Conservation (phyloP, 1,140 invertebrate species). For the Drosophila setifemur region DNA sequence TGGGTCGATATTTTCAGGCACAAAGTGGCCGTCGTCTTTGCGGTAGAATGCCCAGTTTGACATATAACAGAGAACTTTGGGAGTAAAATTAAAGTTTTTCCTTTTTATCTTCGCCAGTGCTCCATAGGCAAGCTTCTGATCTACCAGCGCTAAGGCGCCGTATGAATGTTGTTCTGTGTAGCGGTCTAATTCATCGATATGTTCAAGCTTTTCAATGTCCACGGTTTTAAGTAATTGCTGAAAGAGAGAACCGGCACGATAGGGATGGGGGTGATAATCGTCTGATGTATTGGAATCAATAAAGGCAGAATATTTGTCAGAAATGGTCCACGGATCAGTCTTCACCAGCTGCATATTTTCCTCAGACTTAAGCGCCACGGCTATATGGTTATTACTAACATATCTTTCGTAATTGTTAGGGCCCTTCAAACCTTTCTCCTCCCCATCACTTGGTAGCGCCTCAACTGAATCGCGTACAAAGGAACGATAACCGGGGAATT, state of each 20-base stretch:
- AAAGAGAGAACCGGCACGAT: conserved; percentile 68
- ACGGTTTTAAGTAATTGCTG: conserved; percentile 64
- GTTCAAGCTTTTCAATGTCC: conserved; percentile 56
- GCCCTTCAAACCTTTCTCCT: conserved; percentile 16
- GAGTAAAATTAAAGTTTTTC: conserved; percentile 59
- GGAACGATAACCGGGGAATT: conserved; percentile 42
- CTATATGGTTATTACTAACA: conserved; percentile 22
- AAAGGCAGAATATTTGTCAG: conserved; percentile 83
- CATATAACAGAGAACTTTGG: conserved; percentile 91
- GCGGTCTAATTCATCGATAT: conserved; percentile 58
- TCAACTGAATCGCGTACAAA: conserved; percentile 86
- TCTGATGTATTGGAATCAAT: conserved; percentile 33
- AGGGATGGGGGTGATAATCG: conserved; percentile 54
- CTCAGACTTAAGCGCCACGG: conserved; percentile 14
- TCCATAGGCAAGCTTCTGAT: conserved; percentile 43
- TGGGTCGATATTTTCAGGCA: conserved; percentile 92
- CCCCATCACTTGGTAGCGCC: conserved; percentile 82
- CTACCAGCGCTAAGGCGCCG: conserved; percentile 43
- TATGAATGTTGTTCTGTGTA: conserved; percentile 48
- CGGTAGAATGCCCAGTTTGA: conserved; percentile 95
- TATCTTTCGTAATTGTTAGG: neutral
- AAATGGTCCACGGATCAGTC: conserved; percentile 56
- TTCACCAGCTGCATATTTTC: conserved; percentile 25
- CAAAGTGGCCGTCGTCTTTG: conserved; percentile 91
- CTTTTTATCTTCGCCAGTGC: conserved; percentile 48